Conservation (phyloP, 2,797 vertebrate species). For the Allobates femoralis region DNA sequence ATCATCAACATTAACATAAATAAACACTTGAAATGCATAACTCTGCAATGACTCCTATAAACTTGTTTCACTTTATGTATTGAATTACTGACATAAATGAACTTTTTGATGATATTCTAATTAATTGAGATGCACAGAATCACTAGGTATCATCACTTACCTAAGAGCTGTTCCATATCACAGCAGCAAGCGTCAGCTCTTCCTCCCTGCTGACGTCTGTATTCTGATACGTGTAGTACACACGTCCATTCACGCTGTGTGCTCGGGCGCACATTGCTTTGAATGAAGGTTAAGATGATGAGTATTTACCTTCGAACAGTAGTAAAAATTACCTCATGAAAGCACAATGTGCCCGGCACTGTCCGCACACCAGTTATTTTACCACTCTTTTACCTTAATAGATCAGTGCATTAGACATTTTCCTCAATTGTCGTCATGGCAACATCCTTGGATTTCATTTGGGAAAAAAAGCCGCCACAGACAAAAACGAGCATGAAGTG, state of each 20-base stretch:
- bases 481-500: constrained; percentile 7
- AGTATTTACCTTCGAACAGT: neutral
- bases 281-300: neutral
- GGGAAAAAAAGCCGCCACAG: neutral
- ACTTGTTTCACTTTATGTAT: no score
- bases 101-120: no score
- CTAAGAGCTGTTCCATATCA: constrained; percentile 88
- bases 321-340: neutral
- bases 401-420: neutral
- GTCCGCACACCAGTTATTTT: neutral
- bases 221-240: constrained; percentile 91
- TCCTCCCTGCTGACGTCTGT: constrained; percentile 94
- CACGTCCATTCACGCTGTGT: neutral
- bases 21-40: no score
- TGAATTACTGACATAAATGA: no score
- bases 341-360: neutral
- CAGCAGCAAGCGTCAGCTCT: constrained; percentile 81
- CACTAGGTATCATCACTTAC: constrained; percentile 93
- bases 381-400: neutral
- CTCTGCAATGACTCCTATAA: no score
- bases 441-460: constrained; percentile 32
- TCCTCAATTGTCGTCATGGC: constrained; percentile 45
- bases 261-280: neutral
- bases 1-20: no score
- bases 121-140: no score